These are phyloP conservation scores for Ophion ellenae DNA, from an alignment of 2,888 invertebrate species.

Conservation along the genomic window DNA sequence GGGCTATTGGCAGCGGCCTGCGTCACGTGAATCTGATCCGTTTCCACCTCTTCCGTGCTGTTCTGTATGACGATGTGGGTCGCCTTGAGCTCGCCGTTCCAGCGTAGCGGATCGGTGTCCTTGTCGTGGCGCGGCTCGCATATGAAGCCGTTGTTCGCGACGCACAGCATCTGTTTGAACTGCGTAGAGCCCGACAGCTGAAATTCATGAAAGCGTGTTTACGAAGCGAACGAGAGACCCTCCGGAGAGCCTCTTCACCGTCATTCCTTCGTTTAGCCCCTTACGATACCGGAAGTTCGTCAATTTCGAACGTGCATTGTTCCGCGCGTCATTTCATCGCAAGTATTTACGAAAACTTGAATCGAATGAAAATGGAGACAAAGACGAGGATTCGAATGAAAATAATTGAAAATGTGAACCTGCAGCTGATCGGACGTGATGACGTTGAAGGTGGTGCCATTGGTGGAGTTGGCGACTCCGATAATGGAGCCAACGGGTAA, in stretches of 20 bases:
- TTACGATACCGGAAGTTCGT: too few species aligned
- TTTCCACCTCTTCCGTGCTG: constrained; percentile 83
- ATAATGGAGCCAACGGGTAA: constrained; percentile 93
- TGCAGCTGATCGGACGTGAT: constrained; percentile 93
- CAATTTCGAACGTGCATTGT: background rate
- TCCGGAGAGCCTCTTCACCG: background rate
- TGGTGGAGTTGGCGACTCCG: constrained; percentile 84
- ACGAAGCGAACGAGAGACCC: background rate
- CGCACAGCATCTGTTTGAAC: constrained; percentile 93
- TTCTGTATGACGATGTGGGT: constrained; percentile 91
- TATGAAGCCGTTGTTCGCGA: constrained; percentile 91
- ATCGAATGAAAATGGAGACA: background rate
- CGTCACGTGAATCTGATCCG: constrained; percentile 79
- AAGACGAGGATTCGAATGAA: background rate
- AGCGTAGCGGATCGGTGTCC: constrained; percentile 79
- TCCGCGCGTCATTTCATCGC: background rate
- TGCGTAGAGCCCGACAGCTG: constrained; percentile 84
- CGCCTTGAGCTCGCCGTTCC: constrained; percentile 89
- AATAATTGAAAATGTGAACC: constrained; percentile 73
- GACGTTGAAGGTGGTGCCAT: constrained; percentile 93
- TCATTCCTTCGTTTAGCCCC: background rate
- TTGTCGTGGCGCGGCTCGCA: constrained; percentile 87
- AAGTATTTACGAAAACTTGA: background rate
- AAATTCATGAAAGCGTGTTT: constrained; percentile 20
- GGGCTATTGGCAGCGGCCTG: constrained; percentile 72